A percentile compares a stretch with the other conserved stretches of the same genome.
Conservation (phyloP, 1,140 invertebrate species). For the Achroia grisella region DNA sequence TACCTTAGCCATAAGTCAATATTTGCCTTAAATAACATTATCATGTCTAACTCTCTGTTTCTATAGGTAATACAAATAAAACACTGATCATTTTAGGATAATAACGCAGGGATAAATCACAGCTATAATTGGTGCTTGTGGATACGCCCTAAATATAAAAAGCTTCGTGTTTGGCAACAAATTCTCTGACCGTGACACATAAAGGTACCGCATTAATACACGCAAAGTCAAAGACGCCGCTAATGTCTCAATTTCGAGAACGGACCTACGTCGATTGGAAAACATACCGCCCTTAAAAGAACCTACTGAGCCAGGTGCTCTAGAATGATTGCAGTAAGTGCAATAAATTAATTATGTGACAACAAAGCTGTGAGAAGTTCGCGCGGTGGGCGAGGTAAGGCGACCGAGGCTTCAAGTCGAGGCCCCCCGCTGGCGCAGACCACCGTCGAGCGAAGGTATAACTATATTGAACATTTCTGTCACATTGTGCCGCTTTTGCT, state of each 20-base stretch:
- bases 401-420: neutral
- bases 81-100: too few species aligned
- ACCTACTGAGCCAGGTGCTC: constrained; percentile 42
- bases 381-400: constrained; percentile 38
- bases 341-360: constrained; percentile 70
- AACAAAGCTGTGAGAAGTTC: constrained; percentile 63
- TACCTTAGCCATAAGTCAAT: too few species aligned
- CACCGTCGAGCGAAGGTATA: constrained; percentile 37
- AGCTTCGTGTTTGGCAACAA: constrained; percentile 12
- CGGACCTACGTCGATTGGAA: constrained; percentile 42
- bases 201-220: constrained; percentile 35
- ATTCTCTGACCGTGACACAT: constrained; percentile 31
- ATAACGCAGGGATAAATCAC: too few species aligned
- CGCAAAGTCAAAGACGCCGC: constrained; percentile 25
- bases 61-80: too few species aligned
- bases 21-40: too few species aligned
- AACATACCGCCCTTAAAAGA: constrained; percentile 51
- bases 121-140: too few species aligned
- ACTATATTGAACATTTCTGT: constrained; percentile 44
- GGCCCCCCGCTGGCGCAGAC: constrained; percentile 52
- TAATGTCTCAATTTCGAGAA: constrained; percentile 65
- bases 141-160: neutral
- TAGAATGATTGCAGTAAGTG: constrained; percentile 34
- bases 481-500: constrained; percentile 63
- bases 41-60: too few species aligned